Percentiles rank a stretch among this genome's conserved stretches.
Conservation (phyloP, 2,797 vertebrate genomes). For the Hoplostethus mediterraneus region DNA sequence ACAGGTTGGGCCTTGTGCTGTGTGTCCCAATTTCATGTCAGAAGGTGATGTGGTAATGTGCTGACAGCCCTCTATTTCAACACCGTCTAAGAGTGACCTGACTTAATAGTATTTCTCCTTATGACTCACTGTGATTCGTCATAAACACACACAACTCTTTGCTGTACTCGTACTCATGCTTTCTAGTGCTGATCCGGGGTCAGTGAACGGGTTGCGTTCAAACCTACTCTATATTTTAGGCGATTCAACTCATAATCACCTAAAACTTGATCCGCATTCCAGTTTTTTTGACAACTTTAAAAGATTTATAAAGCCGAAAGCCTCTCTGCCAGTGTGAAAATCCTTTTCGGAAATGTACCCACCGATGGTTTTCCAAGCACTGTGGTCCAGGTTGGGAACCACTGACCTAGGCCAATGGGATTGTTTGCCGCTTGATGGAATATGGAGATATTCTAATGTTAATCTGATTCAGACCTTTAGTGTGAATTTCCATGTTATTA, state of each 20-base stretch:
- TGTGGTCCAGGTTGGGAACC: constrained; percentile 19
- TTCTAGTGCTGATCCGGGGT: constrained; percentile 5
- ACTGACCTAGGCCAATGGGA: constrained; percentile 49
- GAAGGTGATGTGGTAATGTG: constrained; percentile 68
- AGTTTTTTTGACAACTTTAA: background rate
- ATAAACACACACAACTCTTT: constrained; percentile 42
- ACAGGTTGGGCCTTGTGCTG: constrained; percentile 37
- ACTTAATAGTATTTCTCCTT: constrained; percentile 47
- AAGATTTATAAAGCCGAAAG: background rate
- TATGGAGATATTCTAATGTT: constrained; percentile 79
- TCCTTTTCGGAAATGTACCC: background rate
- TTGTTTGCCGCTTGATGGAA: constrained; percentile 53
- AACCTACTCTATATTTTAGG: background rate
- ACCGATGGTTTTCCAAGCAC: background rate
- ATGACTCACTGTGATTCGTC: constrained; percentile 39
- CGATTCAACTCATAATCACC: background rate
- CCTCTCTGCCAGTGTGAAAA: background rate
- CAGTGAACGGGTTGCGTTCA: constrained; percentile 8
- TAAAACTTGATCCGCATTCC: background rate
- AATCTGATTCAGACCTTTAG: constrained; percentile 79
- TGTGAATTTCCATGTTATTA: constrained; percentile 86
- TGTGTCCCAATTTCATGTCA: constrained; percentile 53
- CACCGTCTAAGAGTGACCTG: constrained; percentile 49
- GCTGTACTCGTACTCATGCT: constrained; percentile 8
- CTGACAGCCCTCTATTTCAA: constrained; percentile 69